Evolutionary conservation across 2,888 invertebrate species (phyloP), one percentile per base, ranked within the genome.

Genomic region (Crossocerus cetratus): DNA sequence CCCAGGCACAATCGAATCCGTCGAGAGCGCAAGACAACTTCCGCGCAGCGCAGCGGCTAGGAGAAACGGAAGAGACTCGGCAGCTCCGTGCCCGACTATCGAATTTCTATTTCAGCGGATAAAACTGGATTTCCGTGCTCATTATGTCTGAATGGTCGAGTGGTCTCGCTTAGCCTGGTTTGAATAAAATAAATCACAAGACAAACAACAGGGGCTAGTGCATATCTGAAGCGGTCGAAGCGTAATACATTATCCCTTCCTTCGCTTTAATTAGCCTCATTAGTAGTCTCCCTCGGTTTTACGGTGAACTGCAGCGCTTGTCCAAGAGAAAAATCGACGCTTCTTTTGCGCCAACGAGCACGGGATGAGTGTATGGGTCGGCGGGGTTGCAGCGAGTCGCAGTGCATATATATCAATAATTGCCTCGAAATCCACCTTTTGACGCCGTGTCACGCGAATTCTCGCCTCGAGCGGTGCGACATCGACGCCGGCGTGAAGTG

Each of bases 401-500:
- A 72, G 67, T 68, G 61, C 64, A 65, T 74, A 62, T 74, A 62
- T 56, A 68, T 74, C 74, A 44, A 62, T 66, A 62, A 49, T 45
- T 49, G 60, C 57, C 64, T 60, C 22, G 64, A 65, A 74, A 74
- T 69, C 73, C 68, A 61, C 67, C 64, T 72, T 65, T 22, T 58
- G 61, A 56, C 64, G 58, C 54, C 60, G 61, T 58, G 57, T 61
- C 55, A 64, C 72, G 69, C 32, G 45, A 58, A 45, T 62, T 55
- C 65, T 68, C 71, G 49, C 71, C 69, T 59, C 45, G 59, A 77
- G 64, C 64, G 65, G 53, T 62, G 78, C 77, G 79, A 83, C 84
- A 81, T 81, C 83, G 79, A 80, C 74, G 78, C 72, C 74, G 81
- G 32, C 32, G 1, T 88, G 78, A 80, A 89, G 87, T 86, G 84